phyloP scores from a whole-genome alignment of 1,140 invertebrate genomes.

The Mya arenaria region DNA sequence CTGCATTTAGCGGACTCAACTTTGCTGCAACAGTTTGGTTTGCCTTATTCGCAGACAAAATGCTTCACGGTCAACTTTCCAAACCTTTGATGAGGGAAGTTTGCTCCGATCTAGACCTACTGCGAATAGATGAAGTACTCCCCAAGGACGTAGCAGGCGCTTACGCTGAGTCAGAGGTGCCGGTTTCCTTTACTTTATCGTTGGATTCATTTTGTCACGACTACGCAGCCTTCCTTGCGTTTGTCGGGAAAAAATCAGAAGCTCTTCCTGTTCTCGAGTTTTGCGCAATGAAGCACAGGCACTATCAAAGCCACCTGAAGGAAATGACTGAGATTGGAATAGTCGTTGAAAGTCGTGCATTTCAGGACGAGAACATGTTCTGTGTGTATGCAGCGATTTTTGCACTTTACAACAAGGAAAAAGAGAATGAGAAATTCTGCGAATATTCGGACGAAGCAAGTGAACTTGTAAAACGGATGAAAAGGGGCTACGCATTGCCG shows the following conservation, averaged over 20 bases:
- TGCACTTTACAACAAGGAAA: not conserved
- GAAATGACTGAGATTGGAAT: too few species aligned
- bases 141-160: not conserved
- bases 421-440: not conserved
- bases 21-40: constrained; percentile 20
- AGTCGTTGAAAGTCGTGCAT: not conserved
- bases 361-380: not conserved
- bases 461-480: not conserved
- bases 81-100: constrained; percentile 17
- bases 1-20: constrained; percentile 2
- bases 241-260: not conserved
- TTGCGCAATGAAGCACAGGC: not conserved
- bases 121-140: constrained; percentile 18
- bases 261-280: constrained; percentile 14
- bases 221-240: constrained; percentile 6
- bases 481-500: too few species aligned
- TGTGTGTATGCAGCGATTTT: not conserved
- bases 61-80: constrained; percentile 26
- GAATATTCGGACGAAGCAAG: not conserved
- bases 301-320: too few species aligned
- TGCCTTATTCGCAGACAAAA: constrained; percentile 11
- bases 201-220: not conserved
- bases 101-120: not conserved
- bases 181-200: not conserved
- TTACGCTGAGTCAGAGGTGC: constrained; percentile 18